Conservation (phyloP, 1,140 invertebrate species). For the Halesus radiatus region DNA sequence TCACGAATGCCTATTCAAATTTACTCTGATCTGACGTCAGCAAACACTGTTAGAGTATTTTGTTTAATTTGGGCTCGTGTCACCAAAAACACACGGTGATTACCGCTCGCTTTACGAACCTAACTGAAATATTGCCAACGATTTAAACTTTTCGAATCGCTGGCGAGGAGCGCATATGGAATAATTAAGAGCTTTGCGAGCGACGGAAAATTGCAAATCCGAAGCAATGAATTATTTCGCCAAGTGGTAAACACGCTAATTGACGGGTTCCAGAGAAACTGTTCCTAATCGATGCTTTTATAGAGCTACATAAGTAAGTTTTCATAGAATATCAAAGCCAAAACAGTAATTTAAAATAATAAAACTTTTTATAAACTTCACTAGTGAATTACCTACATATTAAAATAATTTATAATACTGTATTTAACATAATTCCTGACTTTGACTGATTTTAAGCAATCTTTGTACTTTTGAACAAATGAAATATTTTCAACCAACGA, state of each 20-base stretch:
- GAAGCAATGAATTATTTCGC: neutral
- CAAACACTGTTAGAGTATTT: neutral
- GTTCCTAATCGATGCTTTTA: no score
- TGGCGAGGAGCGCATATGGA: neutral
- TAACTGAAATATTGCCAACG: neutral
- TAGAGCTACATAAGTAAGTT: no score
- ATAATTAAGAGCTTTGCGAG: slow-evolving; percentile 14
- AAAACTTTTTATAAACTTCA: no score
- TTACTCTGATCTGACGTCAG: neutral
- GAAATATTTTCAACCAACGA: no score
- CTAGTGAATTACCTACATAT: no score
- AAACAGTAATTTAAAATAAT: no score
- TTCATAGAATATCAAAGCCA: no score
- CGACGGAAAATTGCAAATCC: neutral
- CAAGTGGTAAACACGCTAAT: neutral
- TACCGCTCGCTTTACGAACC: neutral
- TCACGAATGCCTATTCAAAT: no score
- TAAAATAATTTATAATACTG: no score
- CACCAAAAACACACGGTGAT: neutral
- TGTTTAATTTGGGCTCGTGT: neutral
- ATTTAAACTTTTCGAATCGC: neutral
- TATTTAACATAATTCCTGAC: no score
- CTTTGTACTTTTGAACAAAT: no score
- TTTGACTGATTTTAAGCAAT: no score
- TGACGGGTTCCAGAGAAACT: neutral